Conservation (phyloP, 2,113 vertebrate genomes). For the Scolopax mira region DNA sequence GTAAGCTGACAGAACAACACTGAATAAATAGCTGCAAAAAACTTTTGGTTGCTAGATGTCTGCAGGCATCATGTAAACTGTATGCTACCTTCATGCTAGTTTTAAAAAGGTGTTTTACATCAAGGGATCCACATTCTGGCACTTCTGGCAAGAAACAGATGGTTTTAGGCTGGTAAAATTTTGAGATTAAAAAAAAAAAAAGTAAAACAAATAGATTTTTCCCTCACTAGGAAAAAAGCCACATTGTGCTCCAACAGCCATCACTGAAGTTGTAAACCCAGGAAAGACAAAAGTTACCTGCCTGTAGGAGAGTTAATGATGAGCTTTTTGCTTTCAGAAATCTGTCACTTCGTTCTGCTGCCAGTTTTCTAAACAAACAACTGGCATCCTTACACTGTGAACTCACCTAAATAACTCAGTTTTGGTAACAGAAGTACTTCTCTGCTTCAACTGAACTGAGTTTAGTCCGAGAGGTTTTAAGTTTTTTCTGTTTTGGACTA, state of each 20-base stretch:
- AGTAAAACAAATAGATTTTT: background rate
- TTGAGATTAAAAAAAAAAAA: background rate
- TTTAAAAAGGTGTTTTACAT: slow-evolving; percentile 41
- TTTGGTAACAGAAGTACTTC: background rate
- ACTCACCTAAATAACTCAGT: background rate
- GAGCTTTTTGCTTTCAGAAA: background rate
- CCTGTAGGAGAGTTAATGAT: background rate
- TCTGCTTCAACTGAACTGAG: background rate
- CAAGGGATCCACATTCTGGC: slow-evolving; percentile 47
- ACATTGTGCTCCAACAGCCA: background rate
- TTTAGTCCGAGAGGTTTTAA: background rate
- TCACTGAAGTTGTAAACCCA: background rate
- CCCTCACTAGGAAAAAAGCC: background rate
- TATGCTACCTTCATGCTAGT: slow-evolving; percentile 56
- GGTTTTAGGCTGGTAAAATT: slow-evolving; percentile 37
- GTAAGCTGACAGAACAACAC: slow-evolving; percentile 41
- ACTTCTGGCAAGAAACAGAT: slow-evolving; percentile 64
- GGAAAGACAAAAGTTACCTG: background rate
- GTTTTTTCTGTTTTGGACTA: background rate
- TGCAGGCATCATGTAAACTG: slow-evolving; percentile 53
- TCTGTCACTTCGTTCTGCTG: background rate
- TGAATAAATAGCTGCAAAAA: slow-evolving; percentile 40
- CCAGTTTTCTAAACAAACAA: background rate
- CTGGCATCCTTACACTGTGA: background rate
- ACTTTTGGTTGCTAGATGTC: slow-evolving; percentile 45